Evolutionary conservation across 2,888 invertebrate species (phyloP).

Genomic region (Exocentrus adspersus): DNA sequence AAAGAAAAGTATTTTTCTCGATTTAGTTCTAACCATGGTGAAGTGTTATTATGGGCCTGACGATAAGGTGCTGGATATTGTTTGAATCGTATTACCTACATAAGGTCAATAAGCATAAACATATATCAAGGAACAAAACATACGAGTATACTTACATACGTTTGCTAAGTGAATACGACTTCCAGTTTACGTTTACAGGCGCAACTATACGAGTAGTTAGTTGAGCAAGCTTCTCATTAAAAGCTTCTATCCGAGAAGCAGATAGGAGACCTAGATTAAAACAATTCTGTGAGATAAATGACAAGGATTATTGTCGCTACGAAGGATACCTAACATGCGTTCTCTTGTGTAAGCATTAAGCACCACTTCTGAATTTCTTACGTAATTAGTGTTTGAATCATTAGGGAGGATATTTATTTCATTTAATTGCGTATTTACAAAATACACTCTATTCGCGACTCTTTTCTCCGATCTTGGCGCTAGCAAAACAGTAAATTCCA

Average conservation of each 20-base stretch:
- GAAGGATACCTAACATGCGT: not conserved
- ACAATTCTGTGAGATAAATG: not conserved
- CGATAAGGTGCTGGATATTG: not conserved
- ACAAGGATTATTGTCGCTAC: not conserved
- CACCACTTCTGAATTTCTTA: constrained; percentile 1
- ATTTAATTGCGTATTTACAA: not conserved
- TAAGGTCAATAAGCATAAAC: not conserved
- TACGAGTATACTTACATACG: too few species aligned
- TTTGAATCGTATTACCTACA: not conserved
- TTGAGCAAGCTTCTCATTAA: not conserved
- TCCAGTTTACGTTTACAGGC: not conserved
- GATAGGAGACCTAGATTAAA: not conserved
- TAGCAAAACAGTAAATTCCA: too few species aligned
- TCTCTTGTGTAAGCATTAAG: not conserved
- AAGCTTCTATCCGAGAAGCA: not conserved
- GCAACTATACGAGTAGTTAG: constrained; percentile 1
- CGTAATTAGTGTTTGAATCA: not conserved
- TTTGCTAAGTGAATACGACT: not conserved
- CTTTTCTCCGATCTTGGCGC: too few species aligned
- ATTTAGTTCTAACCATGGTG: too few species aligned
- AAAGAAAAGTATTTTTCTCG: too few species aligned
- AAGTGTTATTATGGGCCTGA: too few species aligned
- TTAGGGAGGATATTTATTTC: not conserved
- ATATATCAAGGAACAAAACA: not conserved
- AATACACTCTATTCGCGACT: too few species aligned